Conservation (phyloP, 2,888 invertebrate species). For the Chloromyia formosa region DNA sequence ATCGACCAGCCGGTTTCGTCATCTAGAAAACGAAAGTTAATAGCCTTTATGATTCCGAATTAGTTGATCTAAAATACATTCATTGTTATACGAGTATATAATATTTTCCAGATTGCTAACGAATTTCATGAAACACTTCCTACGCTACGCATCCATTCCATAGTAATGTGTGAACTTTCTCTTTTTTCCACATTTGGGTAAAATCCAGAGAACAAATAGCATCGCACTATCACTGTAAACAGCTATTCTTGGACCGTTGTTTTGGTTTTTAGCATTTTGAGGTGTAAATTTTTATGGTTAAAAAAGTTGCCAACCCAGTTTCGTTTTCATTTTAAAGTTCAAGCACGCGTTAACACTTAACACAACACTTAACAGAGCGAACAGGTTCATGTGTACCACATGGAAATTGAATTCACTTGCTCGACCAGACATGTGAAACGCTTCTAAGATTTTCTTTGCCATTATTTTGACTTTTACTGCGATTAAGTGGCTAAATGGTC, state of each 20-base stretch:
- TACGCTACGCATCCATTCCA: background rate
- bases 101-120: background rate
- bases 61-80: background rate
- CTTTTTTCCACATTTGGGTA: background rate
- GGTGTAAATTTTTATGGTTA: background rate
- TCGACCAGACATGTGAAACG: background rate
- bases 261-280: background rate
- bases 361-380: background rate
- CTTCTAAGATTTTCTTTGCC: background rate
- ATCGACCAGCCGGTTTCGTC: background rate
- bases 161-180: background rate
- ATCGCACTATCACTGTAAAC: background rate
- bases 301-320: background rate
- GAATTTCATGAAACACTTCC: background rate
- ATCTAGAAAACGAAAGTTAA: background rate
- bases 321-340: constrained; percentile 2
- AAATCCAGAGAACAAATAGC: background rate
- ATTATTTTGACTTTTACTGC: background rate
- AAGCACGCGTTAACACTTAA: constrained; percentile 4
- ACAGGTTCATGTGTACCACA: background rate
- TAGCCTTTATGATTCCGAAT: background rate
- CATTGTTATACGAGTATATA: background rate
- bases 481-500: background rate
- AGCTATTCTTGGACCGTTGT: background rate
- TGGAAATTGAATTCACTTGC: background rate